Base-by-base conservation (phyloP, 2,888 invertebrate species). In the Amphipyra berbera region DNA sequence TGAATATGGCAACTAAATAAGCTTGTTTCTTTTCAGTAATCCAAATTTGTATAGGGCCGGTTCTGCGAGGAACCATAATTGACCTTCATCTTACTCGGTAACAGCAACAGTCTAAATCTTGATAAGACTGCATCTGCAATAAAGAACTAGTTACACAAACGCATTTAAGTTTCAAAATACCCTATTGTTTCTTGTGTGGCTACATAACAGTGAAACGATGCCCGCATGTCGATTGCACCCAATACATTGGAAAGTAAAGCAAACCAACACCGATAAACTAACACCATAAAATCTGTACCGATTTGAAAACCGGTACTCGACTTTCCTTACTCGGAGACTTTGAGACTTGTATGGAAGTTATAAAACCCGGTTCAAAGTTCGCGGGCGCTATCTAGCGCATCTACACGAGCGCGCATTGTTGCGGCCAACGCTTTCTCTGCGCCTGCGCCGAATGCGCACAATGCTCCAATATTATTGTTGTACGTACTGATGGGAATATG, bases 341-440 rank as follows among this genome's bases (percentile, higher is more conserved):
- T 65, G 58, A 73, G 65, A 54, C 62, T 76, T 64, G 74, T 78
- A 71, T 71, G 70, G 69, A 63, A 66, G 76, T 75, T 76, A 78
- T 70, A 75, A 68, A 70, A 72, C 76, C 70, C 55, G 70, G 85
- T 83, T 85, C 85, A 85, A 82, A 85, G 85, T 83, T 82, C 83
- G 78, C 73, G 61, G 58, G 65, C 72, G 59, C 71, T 85, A 85
- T 85, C 85, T 83, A 79, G 83, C 78, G 71, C 82, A 84, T 85
- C 83, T 81, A 84, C 80, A 76, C 78, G 76, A 74, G 64, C 73
- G 76, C 64, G 73, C 82, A 83, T 82, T 81, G 83, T 83, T 77
- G 75, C 63, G 70, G 79, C 67, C 73, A 74, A 71, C 76, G 84
- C 85, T 84, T 85, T 85, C 84, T 82, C 86, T 68, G 69, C 68